Evolutionary conservation across 2,888 invertebrate genomes (phyloP).

Genomic region (Nomada fucata): DNA sequence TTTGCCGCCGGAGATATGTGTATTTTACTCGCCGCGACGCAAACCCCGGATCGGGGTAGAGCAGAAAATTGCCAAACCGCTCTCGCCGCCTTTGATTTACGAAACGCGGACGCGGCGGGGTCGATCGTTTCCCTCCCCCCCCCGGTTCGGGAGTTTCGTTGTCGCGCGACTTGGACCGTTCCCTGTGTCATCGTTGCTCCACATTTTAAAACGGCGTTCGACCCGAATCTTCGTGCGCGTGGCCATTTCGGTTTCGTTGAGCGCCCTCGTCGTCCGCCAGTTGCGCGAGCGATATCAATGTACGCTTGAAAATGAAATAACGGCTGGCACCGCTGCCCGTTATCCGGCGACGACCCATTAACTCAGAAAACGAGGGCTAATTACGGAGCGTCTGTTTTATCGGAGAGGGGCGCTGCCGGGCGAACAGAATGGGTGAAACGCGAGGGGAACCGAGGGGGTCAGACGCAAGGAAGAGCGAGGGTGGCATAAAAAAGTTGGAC

Average conservation of each 20-base stretch:
- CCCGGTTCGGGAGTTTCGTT: not conserved
- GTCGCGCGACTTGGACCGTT: not conserved
- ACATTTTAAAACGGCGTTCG: not conserved
- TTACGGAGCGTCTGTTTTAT: constrained; percentile 61
- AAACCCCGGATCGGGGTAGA: constrained; percentile 1
- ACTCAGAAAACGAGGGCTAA: constrained; percentile 56
- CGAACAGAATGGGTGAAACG: not conserved
- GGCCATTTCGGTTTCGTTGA: not conserved
- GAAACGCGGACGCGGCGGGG: not conserved
- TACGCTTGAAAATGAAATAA: constrained; percentile 36
- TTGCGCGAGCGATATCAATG: not conserved
- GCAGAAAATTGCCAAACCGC: constrained; percentile 37
- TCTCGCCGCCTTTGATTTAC: constrained; percentile 32
- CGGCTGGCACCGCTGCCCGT: constrained; percentile 25
- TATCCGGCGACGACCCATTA: constrained; percentile 59
- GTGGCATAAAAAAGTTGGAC: constrained; percentile 30
- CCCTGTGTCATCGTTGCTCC: not conserved
- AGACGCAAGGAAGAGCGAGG: not conserved
- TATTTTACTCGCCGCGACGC: constrained; percentile 35
- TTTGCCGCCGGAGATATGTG: constrained; percentile 56
- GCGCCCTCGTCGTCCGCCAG: not conserved
- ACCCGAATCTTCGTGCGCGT: not conserved
- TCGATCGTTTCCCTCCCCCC: constrained; percentile 18
- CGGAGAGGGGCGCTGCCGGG: constrained; percentile 49
- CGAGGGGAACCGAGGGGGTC: not conserved